Percentiles rank a stretch among this genome's conserved stretches.
These are phyloP conservation scores for Alethe castanea DNA, from an alignment of 2,113 vertebrate genomes.

Conservation along the genomic window DNA sequence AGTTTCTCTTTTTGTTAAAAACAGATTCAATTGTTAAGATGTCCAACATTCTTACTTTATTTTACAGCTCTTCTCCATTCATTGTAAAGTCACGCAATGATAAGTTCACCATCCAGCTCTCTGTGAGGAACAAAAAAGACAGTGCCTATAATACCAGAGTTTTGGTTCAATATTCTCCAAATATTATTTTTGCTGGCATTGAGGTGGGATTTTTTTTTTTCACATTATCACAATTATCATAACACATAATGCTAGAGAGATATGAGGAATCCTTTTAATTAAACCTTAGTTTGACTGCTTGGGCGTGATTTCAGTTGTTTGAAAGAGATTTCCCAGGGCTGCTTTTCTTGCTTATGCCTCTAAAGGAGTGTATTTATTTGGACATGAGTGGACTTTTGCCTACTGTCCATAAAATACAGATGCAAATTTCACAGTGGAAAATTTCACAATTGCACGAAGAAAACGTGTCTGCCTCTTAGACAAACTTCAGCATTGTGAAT, in stretches of 20 bases:
- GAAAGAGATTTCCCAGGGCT: background rate
- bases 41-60: background rate
- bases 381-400: background rate
- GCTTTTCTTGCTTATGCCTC: background rate
- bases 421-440: background rate
- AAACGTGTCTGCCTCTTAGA: background rate
- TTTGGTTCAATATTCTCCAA: conserved; percentile 81
- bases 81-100: conserved; percentile 80
- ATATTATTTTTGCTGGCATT: conserved; percentile 90
- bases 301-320: background rate
- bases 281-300: background rate
- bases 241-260: background rate
- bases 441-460: background rate
- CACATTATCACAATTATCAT: background rate
- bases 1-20: background rate
- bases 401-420: background rate
- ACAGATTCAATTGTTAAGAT: background rate
- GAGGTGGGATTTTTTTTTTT: conserved; percentile 78
- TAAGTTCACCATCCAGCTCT: conserved; percentile 81
- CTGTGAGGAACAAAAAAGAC: conserved; percentile 84
- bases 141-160: conserved; percentile 94
- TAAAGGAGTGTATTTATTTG: background rate
- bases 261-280: background rate
- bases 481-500: background rate
- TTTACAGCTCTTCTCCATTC: conserved; percentile 71